Evolutionary conservation across 1,140 invertebrate species (phyloP).

Genomic region (Thalassaphorura encarpata): DNA sequence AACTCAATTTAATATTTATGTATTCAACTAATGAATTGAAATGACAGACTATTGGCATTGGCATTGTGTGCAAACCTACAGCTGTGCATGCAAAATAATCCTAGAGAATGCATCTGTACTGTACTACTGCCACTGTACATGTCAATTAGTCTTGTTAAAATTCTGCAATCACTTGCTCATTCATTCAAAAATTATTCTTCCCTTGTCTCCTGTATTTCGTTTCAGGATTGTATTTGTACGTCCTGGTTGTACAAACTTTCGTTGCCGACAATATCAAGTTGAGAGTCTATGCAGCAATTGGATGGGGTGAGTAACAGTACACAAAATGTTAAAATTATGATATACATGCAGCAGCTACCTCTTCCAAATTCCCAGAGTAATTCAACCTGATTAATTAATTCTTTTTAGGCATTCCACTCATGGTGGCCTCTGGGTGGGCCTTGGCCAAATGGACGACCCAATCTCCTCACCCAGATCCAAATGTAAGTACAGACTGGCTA

Average conservation of each 20-base stretch:
- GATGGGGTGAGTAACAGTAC: slow-evolving; percentile 65
- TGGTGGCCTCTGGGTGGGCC: slow-evolving; percentile 57
- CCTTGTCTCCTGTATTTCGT: too few species aligned
- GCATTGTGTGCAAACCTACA: too few species aligned
- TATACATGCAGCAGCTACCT: neutral
- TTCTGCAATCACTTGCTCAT: too few species aligned
- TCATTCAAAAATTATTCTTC: too few species aligned
- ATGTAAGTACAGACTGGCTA: too few species aligned
- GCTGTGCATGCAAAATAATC: too few species aligned
- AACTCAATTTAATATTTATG: too few species aligned
- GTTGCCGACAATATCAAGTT: slow-evolving; percentile 82
- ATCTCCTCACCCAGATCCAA: neutral
- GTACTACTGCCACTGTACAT: too few species aligned
- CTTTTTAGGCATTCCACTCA: slow-evolving; percentile 53
- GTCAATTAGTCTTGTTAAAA: too few species aligned
- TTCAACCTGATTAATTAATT: neutral
- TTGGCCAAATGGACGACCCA: slow-evolving; percentile 44
- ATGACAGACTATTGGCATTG: too few species aligned
- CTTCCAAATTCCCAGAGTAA: neutral
- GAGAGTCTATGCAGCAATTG: slow-evolving; percentile 70
- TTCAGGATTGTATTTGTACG: slow-evolving; percentile 81
- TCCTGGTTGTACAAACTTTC: slow-evolving; percentile 84
- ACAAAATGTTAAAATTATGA: neutral
- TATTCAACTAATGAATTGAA: too few species aligned
- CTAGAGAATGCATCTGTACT: too few species aligned